Evolutionary conservation across 1,140 invertebrate genomes (phyloP).

Genomic region (Sinella curviseta): DNA sequence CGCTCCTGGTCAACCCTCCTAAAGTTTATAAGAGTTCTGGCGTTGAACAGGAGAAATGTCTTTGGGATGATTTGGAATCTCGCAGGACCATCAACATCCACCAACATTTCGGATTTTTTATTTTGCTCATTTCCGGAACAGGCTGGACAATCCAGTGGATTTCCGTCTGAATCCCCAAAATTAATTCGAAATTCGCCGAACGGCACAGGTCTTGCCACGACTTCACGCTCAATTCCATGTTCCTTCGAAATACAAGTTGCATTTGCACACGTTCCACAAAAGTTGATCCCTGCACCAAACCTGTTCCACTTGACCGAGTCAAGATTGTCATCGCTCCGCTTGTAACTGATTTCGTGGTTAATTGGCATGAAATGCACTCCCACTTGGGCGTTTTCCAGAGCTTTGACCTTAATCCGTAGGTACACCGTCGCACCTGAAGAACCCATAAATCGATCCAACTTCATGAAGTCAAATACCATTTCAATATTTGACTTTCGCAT

Average conservation of each 20-base stretch:
- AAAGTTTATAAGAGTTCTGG: neutral
- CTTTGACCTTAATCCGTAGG: too few species aligned
- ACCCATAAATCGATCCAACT: too few species aligned
- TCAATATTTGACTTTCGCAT: neutral
- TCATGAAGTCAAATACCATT: too few species aligned
- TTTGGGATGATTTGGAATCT: neutral
- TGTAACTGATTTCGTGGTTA: neutral
- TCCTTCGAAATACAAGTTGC: neutral
- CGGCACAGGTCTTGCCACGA: neutral
- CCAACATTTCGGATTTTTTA: neutral
- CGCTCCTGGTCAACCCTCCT: neutral
- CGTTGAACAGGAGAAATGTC: neutral
- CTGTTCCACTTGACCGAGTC: neutral
- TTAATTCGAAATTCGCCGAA: neutral
- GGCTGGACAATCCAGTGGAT: neutral
- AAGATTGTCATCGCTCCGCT: too few species aligned
- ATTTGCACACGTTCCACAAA: neutral
- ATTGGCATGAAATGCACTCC: neutral
- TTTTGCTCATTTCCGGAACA: neutral
- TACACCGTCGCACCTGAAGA: too few species aligned
- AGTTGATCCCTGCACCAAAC: neutral
- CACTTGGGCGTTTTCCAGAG: too few species aligned
- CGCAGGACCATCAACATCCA: neutral
- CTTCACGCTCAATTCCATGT: neutral
- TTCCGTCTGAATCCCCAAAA: neutral